phyloP scores from a whole-genome alignment of 2,797 vertebrate species.

The Megaceryle alcyon region DNA sequence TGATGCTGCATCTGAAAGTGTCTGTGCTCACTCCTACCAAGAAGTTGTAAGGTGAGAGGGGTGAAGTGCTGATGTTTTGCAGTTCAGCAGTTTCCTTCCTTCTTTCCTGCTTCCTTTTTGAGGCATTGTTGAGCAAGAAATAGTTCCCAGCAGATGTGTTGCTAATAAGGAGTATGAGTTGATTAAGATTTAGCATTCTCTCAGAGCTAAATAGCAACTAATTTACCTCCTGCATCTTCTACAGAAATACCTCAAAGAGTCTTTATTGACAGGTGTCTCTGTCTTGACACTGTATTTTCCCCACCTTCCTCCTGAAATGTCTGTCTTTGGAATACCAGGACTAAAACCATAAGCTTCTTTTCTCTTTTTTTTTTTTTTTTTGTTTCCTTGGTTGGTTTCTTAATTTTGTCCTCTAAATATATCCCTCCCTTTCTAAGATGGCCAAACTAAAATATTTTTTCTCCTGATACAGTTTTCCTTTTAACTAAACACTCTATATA shows the following conservation, averaged over 20 bases:
- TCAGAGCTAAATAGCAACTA: not conserved
- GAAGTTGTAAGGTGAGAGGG: not conserved
- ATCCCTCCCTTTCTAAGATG: not conserved
- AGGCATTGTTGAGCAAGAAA: not conserved
- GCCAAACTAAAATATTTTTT: not conserved
- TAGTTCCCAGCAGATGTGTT: not conserved
- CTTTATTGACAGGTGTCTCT: not conserved
- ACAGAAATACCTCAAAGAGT: not conserved
- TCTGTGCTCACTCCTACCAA: not conserved
- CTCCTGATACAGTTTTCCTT: not conserved
- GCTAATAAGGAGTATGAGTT: not conserved
- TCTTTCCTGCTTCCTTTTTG: not conserved
- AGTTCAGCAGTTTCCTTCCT: not conserved
- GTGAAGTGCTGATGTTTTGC: not conserved
- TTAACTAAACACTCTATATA: not conserved
- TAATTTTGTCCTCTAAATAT: not conserved
- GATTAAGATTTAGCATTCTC: not conserved
- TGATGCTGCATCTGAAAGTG: not conserved
- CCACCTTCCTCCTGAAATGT: not conserved
- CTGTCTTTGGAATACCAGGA: not conserved
- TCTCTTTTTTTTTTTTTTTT: too few relatives aligned
- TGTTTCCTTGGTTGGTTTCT: not conserved
- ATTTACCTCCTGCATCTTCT: not conserved
- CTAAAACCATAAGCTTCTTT: not conserved
- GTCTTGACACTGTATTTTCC: not conserved